Evolutionary conservation across 2,113 vertebrate genomes (phyloP).

Genomic region (Gobio gobio): DNA sequence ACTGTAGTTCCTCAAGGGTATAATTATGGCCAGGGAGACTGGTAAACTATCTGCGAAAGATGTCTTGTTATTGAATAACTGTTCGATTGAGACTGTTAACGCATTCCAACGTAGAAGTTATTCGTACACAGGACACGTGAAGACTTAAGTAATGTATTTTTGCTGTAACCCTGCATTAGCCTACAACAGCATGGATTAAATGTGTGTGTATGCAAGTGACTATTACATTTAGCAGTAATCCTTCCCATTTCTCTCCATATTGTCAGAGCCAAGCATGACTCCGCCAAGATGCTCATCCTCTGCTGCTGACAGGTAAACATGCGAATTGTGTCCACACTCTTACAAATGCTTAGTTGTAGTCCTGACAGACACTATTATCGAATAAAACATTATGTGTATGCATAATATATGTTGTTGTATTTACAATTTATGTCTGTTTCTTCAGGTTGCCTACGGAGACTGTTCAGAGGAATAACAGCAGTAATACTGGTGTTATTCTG

Average conservation of each 20-base stretch:
- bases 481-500: conserved; percentile 81
- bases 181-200: neutral
- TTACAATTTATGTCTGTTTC: neutral
- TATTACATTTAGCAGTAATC: neutral
- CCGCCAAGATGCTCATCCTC: conserved; percentile 68
- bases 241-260: conserved; percentile 36
- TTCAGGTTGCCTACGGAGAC: conserved; percentile 79
- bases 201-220: conserved; percentile 1
- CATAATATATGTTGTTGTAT: conserved; percentile 9
- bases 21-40: neutral
- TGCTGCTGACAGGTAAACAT: conserved; percentile 75
- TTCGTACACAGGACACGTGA: neutral
- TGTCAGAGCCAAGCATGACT: conserved; percentile 72
- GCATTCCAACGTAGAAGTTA: neutral
- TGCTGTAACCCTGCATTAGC: neutral
- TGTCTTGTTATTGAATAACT: conserved; percentile 17
- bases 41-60: conserved; percentile 20
- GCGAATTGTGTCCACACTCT: neutral
- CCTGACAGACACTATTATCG: neutral
- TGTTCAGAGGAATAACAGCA: conserved; percentile 76
- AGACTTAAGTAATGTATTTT: neutral
- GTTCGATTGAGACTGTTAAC: neutral
- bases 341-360: neutral
- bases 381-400: neutral
- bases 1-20: neutral